Base-by-base conservation (phyloP, 92 coral and sea anemone species). In the Blastomussa wellsi region DNA sequence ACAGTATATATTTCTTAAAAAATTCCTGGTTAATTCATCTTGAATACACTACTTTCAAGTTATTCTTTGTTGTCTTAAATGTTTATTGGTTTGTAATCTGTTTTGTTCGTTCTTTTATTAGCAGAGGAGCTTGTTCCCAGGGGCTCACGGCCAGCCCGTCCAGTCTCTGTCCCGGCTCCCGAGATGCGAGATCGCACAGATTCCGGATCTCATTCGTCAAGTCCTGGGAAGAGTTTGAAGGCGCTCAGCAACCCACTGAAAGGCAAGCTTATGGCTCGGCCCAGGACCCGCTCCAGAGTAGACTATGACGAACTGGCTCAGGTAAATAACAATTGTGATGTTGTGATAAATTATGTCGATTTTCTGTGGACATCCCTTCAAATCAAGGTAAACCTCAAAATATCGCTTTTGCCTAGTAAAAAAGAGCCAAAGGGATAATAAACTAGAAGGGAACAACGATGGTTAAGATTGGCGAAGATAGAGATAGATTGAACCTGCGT, bases 141-240 rank as follows among this genome's bases (percentile, higher is more conserved):
- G 47, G 79, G 86, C 17, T 67, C 82, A 26, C 86, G 84, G 20
- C 89, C 92, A 41, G 75, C 93, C 49, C 78, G 94, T 29, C 88
- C 95, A 20, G 90, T 77, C 10, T 88, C 90, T 19, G 89, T 90
- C 37, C 91, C 98, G 81, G 71, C 85, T 7, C 84, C 85, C 42
- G 91, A 93, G 66, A 41, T 72, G 78, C 87, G 94, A 84, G 95
- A 90, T 6, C 93, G 95, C 59, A 67, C 92, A 24, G 95, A 84
- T 53, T 92, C 98, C 19, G 84, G 86, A 24, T 77, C 92, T 66
- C 86, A 84, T 64, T 87, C 87, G 28, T 32, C 86, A 10, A 72
- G 69, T 80, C 84, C 95, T n/a, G 93, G 85, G 11, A 93, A 94
- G 49, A 82, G 93, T 19, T 90, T 94, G 95, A 94, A 92, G 75